Evolutionary conservation across 2,888 invertebrate genomes (phyloP).

Genomic region (Patella pellucida): DNA sequence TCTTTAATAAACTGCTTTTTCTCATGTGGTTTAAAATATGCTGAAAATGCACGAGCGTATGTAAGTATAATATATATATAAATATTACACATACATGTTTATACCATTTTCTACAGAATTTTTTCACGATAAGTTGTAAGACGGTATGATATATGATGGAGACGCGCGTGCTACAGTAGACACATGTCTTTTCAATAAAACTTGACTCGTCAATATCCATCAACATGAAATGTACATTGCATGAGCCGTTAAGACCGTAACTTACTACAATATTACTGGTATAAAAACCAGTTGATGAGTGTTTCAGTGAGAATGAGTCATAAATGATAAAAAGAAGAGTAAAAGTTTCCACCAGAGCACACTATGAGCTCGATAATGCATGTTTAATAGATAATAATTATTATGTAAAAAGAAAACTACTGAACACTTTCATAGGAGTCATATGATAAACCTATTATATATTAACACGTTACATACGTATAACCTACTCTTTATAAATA

Average conservation of each 20-base stretch:
- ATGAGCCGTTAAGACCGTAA: background rate
- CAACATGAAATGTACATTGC: background rate
- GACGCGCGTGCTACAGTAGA: background rate
- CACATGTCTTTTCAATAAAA: conserved; percentile 6
- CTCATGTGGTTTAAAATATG: background rate
- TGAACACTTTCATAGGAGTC: no score
- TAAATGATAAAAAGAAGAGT: conserved; percentile 1
- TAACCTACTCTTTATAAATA: background rate
- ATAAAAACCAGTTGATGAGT: background rate
- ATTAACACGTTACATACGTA: background rate
- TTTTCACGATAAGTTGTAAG: background rate
- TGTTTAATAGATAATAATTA: conserved; percentile 8
- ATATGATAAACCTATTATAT: no score
- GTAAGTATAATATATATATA: no score
- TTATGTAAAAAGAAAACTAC: background rate
- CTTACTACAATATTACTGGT: background rate
- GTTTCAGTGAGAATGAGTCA: conserved; percentile 1
- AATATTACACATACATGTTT: background rate
- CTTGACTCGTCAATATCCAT: conserved; percentile 5
- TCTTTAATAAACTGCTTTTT: background rate
- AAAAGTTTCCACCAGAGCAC: background rate
- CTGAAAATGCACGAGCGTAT: background rate
- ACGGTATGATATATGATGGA: background rate
- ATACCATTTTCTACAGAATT: no score
- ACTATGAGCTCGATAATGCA: background rate